These are phyloP conservation scores for Phycodurus eques DNA, from an alignment of 2,113 vertebrate species.

Conservation along the genomic window DNA sequence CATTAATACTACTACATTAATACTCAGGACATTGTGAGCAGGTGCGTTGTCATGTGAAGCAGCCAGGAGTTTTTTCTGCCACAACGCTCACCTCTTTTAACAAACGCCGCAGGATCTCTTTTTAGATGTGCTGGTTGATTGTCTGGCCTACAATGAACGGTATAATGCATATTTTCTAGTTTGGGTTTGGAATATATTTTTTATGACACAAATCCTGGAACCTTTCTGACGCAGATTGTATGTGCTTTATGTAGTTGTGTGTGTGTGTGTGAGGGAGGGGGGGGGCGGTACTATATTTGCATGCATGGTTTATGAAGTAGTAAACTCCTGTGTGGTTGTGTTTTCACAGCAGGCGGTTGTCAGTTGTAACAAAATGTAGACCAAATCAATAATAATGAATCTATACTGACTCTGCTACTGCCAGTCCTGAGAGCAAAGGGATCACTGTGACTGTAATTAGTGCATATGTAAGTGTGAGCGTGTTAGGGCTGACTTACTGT, in stretches of 20 bases:
- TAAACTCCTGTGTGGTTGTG: constrained; percentile 5
- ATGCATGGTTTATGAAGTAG: background rate
- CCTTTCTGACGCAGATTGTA: too few relatives aligned
- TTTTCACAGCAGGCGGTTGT: constrained; percentile 22
- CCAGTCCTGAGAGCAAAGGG: constrained; percentile 9
- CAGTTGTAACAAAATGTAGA: constrained; percentile 39
- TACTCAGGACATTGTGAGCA: too few relatives aligned
- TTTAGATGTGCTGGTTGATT: too few relatives aligned
- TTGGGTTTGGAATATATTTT: too few relatives aligned
- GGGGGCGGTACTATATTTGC: background rate
- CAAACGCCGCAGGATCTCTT: too few relatives aligned
- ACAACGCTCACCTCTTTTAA: too few relatives aligned
- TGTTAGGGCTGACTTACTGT: background rate
- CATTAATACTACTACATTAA: too few relatives aligned
- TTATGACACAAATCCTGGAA: too few relatives aligned
- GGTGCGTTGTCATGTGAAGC: too few relatives aligned
- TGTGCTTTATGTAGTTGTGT: background rate
- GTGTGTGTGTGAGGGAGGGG: background rate
- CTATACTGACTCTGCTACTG: constrained; percentile 23
- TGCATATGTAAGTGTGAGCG: background rate
- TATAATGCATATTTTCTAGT: too few relatives aligned
- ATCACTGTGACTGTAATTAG: background rate
- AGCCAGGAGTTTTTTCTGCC: too few relatives aligned
- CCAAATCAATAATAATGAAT: constrained; percentile 52
- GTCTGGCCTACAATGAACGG: too few relatives aligned